Evolutionary conservation across 2,797 vertebrate genomes (phyloP).

Genomic region (Ceyx erithaca): DNA sequence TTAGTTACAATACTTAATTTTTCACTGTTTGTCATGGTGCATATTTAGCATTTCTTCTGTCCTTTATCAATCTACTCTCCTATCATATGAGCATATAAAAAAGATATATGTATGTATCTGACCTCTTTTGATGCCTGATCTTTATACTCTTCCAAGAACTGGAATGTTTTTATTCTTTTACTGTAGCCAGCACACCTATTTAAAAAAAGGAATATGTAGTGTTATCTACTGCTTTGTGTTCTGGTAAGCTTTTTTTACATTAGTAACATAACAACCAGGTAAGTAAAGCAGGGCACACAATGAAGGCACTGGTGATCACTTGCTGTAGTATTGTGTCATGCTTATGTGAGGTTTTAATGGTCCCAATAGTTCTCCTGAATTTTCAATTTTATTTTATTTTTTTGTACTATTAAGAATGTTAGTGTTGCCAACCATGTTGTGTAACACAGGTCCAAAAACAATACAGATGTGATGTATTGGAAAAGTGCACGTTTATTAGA

Average conservation of each 20-base stretch:
- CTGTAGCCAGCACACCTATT: background rate
- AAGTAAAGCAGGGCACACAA: background rate
- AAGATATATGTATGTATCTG: conserved; percentile 86
- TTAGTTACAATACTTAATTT: conserved; percentile 87
- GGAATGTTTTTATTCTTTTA: conserved; percentile 37
- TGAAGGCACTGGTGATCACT: background rate
- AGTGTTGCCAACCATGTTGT: background rate
- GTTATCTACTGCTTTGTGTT: background rate
- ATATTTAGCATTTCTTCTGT: conserved; percentile 84
- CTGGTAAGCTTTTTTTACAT: background rate
- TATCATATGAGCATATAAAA: conserved; percentile 74
- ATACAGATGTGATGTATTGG: background rate
- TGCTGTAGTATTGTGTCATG: background rate
- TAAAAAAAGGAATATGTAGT: background rate
- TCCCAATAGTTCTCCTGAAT: background rate
- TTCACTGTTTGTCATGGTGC: conserved; percentile 90
- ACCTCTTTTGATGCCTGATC: conserved; percentile 43
- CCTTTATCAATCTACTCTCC: conserved; percentile 79
- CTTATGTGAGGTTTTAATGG: background rate
- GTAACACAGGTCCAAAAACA: background rate
- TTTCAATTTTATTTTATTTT: background rate
- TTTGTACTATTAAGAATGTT: background rate
- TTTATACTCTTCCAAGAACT: conserved; percentile 41
- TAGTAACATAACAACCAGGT: background rate
- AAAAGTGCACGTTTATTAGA: background rate